Evolutionary conservation across 2,113 vertebrate genomes (phyloP).

Genomic region (Chauna torquata): DNA sequence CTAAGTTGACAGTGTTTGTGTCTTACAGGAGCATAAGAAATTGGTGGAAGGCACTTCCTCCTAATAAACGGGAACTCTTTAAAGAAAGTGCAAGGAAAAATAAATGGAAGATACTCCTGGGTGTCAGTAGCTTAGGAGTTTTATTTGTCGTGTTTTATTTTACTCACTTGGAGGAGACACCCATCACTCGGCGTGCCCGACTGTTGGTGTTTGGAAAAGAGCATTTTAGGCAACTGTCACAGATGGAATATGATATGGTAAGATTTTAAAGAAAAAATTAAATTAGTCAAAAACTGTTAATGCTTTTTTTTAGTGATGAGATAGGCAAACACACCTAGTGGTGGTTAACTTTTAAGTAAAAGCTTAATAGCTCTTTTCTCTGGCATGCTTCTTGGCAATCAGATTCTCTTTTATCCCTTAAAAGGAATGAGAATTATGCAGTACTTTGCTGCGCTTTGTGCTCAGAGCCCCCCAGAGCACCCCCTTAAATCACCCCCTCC

Average conservation of each 20-base stretch:
- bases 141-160: slow-evolving; percentile 83
- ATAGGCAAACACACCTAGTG: background rate
- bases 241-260: slow-evolving; percentile 85
- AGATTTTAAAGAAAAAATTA: slow-evolving; percentile 42
- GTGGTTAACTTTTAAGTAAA: background rate
- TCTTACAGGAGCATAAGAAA: slow-evolving; percentile 89
- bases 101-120: slow-evolving; percentile 84
- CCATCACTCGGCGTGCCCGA: slow-evolving; percentile 88
- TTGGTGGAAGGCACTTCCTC: slow-evolving; percentile 91
- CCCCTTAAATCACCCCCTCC: background rate
- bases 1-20: background rate
- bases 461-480: background rate
- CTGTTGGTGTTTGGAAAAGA: slow-evolving; percentile 88
- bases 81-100: slow-evolving; percentile 81
- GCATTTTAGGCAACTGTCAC: slow-evolving; percentile 84
- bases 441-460: background rate
- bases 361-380: background rate
- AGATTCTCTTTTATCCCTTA: background rate
- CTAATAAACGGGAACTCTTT: slow-evolving; percentile 84
- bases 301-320: background rate
- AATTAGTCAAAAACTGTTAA: background rate
- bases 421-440: background rate
- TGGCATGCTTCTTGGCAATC: background rate
- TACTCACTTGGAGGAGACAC: slow-evolving; percentile 91
- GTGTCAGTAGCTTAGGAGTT: slow-evolving; percentile 73